Evolutionary conservation across 1,140 invertebrate genomes (phyloP).

Genomic region (Holcopasites calliopsidis): DNA sequence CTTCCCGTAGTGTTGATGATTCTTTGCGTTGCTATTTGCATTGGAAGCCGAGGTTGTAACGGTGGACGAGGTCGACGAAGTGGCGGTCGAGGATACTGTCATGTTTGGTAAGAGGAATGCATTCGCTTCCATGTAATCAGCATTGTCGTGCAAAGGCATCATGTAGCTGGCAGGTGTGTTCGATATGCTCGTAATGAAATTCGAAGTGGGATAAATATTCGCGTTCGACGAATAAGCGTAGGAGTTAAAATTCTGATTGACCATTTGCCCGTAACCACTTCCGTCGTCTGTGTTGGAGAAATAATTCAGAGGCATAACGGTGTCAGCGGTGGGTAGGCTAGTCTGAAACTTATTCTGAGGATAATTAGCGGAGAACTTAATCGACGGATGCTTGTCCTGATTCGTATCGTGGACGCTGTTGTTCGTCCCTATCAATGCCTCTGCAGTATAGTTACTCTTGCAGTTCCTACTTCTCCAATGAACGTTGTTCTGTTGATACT

Average conservation of each 20-base stretch:
- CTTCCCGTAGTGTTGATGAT: constrained; percentile 67
- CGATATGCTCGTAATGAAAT: constrained; percentile 77
- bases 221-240: constrained; percentile 77
- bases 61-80: constrained; percentile 50
- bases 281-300: constrained; percentile 75
- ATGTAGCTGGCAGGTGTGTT: constrained; percentile 77
- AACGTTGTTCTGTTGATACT: constrained; percentile 76
- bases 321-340: constrained; percentile 63
- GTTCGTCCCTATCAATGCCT: constrained; percentile 80
- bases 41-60: constrained; percentile 50
- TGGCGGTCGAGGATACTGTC: constrained; percentile 62
- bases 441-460: constrained; percentile 82
- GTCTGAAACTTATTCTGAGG: constrained; percentile 75
- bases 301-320: constrained; percentile 77
- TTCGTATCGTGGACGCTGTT: constrained; percentile 71
- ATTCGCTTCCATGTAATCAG: constrained; percentile 76
- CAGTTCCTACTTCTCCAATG: constrained; percentile 76
- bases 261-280: constrained; percentile 73
- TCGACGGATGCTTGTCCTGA: constrained; percentile 72
- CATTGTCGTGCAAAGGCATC: constrained; percentile 77
- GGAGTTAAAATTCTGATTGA: constrained; percentile 78
- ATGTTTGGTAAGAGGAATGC: constrained; percentile 72
- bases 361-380: constrained; percentile 74
- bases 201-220: constrained; percentile 76
- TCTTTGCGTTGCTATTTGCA: constrained; percentile 64